Conservation (phyloP, 2,113 vertebrate genomes). For the Zosterops borbonicus region DNA sequence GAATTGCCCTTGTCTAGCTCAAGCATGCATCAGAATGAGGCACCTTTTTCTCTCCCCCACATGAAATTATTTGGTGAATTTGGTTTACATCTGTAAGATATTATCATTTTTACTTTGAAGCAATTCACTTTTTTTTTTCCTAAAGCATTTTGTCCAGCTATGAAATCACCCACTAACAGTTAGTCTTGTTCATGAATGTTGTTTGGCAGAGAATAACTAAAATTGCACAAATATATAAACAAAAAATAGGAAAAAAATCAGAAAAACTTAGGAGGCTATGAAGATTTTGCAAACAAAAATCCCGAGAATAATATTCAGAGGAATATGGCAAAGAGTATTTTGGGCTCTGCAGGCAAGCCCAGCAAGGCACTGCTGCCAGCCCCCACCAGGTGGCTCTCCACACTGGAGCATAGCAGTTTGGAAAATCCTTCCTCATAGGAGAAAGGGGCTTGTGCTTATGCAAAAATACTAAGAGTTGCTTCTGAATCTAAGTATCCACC, state of each 20-base stretch:
- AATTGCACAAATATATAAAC: background rate
- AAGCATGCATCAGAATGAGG: background rate
- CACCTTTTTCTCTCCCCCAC: fast-evolving
- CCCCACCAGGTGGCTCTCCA: conserved; percentile 29
- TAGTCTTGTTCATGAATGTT: background rate
- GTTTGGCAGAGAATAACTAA: background rate
- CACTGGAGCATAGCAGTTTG: background rate
- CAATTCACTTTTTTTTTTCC: background rate
- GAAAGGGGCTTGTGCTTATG: background rate
- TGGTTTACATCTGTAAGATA: background rate
- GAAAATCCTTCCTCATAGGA: background rate
- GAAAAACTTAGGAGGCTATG: background rate
- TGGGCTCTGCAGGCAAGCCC: background rate
- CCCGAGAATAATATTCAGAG: background rate
- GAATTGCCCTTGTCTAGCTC: background rate
- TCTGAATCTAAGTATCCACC: background rate
- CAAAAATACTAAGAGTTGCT: background rate
- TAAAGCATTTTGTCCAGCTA: background rate
- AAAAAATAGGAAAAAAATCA: fast-evolving
- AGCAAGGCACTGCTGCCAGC: background rate
- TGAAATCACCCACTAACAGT: background rate
- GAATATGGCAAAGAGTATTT: background rate
- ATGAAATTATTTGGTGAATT: background rate
- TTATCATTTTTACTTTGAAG: background rate
- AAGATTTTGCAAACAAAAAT: background rate